phyloP scores from a whole-genome alignment of 2,113 vertebrate species.

The Sarotherodon lohbergeri region DNA sequence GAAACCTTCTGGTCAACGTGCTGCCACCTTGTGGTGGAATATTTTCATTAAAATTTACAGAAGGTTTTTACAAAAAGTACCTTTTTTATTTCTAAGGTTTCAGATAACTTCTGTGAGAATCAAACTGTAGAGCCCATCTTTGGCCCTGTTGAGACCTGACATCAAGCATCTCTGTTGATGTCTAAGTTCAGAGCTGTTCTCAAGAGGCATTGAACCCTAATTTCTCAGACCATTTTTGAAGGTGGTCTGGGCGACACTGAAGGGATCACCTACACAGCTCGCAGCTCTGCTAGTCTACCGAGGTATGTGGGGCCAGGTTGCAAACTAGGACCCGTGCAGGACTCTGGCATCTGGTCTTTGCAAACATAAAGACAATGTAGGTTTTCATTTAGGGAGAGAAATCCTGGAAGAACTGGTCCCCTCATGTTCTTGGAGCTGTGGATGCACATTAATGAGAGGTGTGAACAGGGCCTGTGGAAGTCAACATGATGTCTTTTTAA shows the following conservation, averaged over 20 bases:
- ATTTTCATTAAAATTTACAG: background rate
- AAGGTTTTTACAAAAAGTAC: background rate
- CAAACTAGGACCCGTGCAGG: background rate
- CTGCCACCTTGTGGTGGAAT: background rate
- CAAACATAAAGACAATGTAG: background rate
- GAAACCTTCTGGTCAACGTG: fast-evolving
- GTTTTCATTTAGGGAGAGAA: background rate
- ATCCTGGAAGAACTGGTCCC: background rate
- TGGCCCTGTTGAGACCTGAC: background rate
- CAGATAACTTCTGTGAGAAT: background rate
- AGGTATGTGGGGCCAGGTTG: background rate
- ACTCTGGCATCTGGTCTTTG: background rate
- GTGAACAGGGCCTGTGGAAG: background rate
- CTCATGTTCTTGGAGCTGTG: background rate
- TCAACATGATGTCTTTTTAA: background rate
- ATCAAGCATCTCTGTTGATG: background rate
- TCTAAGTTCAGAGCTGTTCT: background rate
- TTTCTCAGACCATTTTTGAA: background rate
- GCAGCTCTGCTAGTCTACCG: background rate
- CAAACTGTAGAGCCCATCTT: fast-evolving
- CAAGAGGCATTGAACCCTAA: background rate
- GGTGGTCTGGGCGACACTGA: background rate
- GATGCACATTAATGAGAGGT: background rate
- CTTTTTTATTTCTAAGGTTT: background rate
- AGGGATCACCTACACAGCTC: background rate